phyloP scores from a whole-genome alignment of 2,113 vertebrate species.

The Centropristis striata region DNA sequence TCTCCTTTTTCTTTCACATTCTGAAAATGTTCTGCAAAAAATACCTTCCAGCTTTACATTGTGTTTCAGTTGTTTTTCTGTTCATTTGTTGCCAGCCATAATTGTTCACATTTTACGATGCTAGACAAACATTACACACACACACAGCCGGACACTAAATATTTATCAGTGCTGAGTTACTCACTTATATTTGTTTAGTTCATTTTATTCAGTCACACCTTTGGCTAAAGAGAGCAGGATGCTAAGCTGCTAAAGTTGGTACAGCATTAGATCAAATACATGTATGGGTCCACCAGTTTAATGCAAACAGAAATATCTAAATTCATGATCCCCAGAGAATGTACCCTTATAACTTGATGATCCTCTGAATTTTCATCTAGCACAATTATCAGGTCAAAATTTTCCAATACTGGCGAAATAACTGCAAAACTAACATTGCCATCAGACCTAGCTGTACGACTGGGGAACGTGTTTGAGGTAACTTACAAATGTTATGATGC shows the following conservation, averaged over 20 bases:
- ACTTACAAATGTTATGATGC: constrained; percentile 12
- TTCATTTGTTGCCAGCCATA: constrained; percentile 24
- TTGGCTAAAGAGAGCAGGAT: constrained; percentile 24
- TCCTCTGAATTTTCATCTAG: too few relatives aligned
- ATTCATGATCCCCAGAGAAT: too few relatives aligned
- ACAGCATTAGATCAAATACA: constrained; percentile 16
- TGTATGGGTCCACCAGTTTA: too few relatives aligned
- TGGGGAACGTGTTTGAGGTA: too few relatives aligned
- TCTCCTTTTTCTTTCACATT: constrained; percentile 26
- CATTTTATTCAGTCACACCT: neutral
- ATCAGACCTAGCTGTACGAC: too few relatives aligned
- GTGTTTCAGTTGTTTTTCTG: constrained; percentile 14
- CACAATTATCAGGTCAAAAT: too few relatives aligned
- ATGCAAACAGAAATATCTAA: too few relatives aligned
- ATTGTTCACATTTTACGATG: constrained; percentile 27
- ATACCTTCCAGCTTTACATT: constrained; percentile 28
- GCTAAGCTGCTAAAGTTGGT: constrained; percentile 46
- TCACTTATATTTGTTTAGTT: constrained; percentile 3
- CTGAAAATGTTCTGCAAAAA: constrained; percentile 59
- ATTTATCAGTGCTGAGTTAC: constrained; percentile 2
- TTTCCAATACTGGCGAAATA: too few relatives aligned
- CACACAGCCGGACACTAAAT: too few relatives aligned
- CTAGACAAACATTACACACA: too few relatives aligned
- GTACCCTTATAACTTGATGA: too few relatives aligned
- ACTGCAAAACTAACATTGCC: too few relatives aligned